These are phyloP conservation scores for Eutolmus rufibarbis DNA, from an alignment of 2,888 invertebrate species.

Conservation along the genomic window DNA sequence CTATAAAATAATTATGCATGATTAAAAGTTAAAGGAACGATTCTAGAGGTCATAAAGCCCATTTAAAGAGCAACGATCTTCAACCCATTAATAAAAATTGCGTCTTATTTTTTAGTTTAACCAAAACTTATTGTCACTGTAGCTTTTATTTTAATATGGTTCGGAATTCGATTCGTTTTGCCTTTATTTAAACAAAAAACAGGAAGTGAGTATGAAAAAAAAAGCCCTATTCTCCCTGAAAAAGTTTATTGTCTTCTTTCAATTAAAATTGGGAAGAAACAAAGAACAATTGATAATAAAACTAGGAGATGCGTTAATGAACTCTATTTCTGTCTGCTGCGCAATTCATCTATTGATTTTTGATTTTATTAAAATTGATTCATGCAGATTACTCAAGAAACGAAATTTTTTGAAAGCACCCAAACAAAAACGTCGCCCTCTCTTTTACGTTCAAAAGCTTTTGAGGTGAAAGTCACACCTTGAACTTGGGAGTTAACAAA, in stretches of 20 bases:
- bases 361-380: not conserved
- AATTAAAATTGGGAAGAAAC: not conserved
- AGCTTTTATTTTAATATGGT: not conserved
- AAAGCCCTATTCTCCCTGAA: not conserved
- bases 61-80: not conserved
- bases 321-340: not conserved
- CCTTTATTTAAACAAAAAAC: not conserved
- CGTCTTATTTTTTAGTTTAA: not conserved
- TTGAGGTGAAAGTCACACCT: not conserved
- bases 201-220: not conserved
- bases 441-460: not conserved
- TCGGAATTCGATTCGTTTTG: not conserved
- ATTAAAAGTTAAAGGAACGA: not conserved
- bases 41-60: not conserved
- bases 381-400: not conserved
- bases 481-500: not conserved
- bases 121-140: not conserved
- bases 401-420: not conserved
- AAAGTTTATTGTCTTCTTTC: not conserved
- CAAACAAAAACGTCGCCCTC: not conserved
- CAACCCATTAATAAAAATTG: not conserved
- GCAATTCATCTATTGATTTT: not conserved
- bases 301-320: not conserved
- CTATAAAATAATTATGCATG: not conserved
- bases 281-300: not conserved